phyloP scores from a whole-genome alignment of 2,113 vertebrate species.

The Formicarius rufipectus region DNA sequence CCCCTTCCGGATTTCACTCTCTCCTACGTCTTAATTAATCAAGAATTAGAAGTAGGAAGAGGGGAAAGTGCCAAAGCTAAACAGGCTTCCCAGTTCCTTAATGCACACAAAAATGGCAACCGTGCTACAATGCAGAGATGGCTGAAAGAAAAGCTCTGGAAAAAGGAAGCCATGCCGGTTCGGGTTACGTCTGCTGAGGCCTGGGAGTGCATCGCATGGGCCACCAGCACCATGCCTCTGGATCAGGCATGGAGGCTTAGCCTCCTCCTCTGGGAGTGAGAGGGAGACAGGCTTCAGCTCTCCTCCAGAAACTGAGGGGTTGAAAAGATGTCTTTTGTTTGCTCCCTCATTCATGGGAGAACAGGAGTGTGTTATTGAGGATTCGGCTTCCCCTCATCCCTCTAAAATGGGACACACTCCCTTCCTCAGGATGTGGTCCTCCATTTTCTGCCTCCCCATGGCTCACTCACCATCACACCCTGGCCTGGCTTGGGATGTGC shows the following conservation, averaged over 20 bases:
- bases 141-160: neutral
- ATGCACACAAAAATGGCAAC: constrained; percentile 22
- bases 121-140: neutral
- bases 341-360: neutral
- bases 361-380: neutral
- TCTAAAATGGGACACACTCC: neutral
- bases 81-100: neutral
- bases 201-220: neutral
- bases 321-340: constrained; percentile 39
- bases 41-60: neutral
- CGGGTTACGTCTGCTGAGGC: neutral
- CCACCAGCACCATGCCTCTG: neutral
- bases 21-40: neutral
- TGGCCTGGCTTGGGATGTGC: neutral
- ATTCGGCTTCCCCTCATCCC: neutral
- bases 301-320: neutral
- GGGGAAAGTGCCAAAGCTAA: neutral
- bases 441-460: constrained; percentile 44
- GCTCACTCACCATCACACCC: neutral
- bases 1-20: neutral
- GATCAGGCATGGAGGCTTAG: neutral
- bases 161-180: neutral
- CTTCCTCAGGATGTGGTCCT: neutral
- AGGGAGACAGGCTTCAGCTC: neutral
- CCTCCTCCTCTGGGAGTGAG: neutral